Evolutionary conservation across 2,888 invertebrate species (phyloP).

Genomic region (Rhamnusium bicolor): DNA sequence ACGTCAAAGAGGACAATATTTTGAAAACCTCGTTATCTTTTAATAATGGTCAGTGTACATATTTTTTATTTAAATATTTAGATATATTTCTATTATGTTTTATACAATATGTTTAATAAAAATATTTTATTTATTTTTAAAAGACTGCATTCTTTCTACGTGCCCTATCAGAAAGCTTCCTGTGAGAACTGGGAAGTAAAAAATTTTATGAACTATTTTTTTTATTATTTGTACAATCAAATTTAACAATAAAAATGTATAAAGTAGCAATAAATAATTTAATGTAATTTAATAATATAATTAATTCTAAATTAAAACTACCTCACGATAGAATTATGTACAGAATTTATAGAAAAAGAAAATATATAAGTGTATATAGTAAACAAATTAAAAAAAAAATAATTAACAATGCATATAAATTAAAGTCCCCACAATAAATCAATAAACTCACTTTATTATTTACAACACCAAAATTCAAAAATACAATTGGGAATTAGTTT

Average conservation of each 20-base stretch:
- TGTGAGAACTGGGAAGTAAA: not conserved
- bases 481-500: conserved; percentile 13
- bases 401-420: conserved; percentile 21
- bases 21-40: conserved; percentile 1
- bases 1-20: not conserved
- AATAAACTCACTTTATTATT: conserved; percentile 28
- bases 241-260: conserved; percentile 41
- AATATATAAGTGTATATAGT: conserved; percentile 7
- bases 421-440: conserved; percentile 19
- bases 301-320: conserved; percentile 22
- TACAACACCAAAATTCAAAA: conserved; percentile 32
- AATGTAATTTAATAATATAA: conserved; percentile 10
- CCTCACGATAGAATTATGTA: conserved; percentile 17
- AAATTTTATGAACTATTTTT: conserved; percentile 15
- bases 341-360: conserved; percentile 18
- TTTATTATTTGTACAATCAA: conserved; percentile 38
- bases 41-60: conserved; percentile 21
- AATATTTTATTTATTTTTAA: conserved; percentile 21
- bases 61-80: conserved; percentile 1
- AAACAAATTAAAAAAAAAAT: conserved; percentile 8
- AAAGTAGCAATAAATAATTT: conserved; percentile 39
- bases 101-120: conserved; percentile 29
- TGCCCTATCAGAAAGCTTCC: too few relatives aligned
- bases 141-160: too few relatives aligned
- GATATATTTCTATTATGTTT: conserved; percentile 14